These are phyloP conservation scores for Maniola jurtina DNA, from an alignment of 1,140 invertebrate genomes.

Conservation along the genomic window DNA sequence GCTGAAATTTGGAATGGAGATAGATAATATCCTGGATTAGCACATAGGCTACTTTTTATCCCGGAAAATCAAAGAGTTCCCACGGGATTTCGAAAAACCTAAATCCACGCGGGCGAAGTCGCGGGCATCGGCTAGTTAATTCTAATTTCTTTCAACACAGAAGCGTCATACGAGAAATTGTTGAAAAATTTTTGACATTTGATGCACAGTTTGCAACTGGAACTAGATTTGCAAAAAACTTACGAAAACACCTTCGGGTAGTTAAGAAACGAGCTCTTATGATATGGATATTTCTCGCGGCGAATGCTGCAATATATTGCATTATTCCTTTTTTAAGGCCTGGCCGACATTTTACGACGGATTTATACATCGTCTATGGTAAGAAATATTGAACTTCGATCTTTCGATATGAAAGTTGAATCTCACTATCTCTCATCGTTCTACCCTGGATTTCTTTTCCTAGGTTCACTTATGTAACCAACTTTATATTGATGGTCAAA, in stretches of 20 bases:
- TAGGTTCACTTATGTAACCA: too few relatives aligned
- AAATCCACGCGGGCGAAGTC: too few relatives aligned
- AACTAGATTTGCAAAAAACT: constrained; percentile 8
- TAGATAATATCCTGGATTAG: too few relatives aligned
- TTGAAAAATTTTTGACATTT: constrained; percentile 17
- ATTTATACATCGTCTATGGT: constrained; percentile 26
- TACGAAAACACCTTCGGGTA: not conserved
- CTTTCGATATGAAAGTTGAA: too few relatives aligned
- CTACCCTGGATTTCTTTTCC: too few relatives aligned
- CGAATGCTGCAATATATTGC: constrained; percentile 34
- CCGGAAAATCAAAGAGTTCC: too few relatives aligned
- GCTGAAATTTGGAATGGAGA: too few relatives aligned
- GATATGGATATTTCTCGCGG: constrained; percentile 33
- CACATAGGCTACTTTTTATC: too few relatives aligned
- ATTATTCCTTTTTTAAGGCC: constrained; percentile 29
- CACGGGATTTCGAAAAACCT: too few relatives aligned
- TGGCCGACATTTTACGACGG: constrained; percentile 32
- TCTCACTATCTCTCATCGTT: too few relatives aligned
- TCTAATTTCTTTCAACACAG: constrained; percentile 1
- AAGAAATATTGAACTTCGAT: not conserved
- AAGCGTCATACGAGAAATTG: constrained; percentile 5
- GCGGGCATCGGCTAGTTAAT: too few relatives aligned
- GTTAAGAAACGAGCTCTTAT: constrained; percentile 9
- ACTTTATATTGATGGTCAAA: too few relatives aligned
- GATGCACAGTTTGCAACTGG: not conserved